Evolutionary conservation across 2,888 invertebrate genomes (phyloP), one percentile per base, ranked within the genome.

Genomic region (Margaritifera margaritifera): DNA sequence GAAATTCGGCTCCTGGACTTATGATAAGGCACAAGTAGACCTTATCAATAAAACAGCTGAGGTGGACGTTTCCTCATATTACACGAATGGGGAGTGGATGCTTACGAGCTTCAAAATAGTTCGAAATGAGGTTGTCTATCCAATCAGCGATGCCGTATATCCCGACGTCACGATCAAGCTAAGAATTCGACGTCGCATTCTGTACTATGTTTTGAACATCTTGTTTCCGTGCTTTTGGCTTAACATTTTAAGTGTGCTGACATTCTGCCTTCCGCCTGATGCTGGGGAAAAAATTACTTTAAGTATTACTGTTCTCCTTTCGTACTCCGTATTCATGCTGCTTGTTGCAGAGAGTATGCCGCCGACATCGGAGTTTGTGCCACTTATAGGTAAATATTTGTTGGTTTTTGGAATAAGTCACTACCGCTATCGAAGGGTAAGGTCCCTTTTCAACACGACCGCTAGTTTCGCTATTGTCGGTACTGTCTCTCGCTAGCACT

Each of bases 281-380:
- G 86, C 89, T 15, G 90, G 90, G 42, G 91, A 91, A 80, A 91
- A 91, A 81, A 90, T 91, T 54, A 89, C 90, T 0, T 75, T 59
- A 69, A 90, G 90, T 55, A 90, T 91, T 72, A 91, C 91, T 0
- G 90, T 90, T 2, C 84, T 90, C 6, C 79, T 91, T 67, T 90
- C 91, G 5, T 90, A 91, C 84, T 89, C 90, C 50, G 90, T 91
- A 71, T 87, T 91, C 74, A 89, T 91, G 90, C 80, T 91, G 68
- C 88, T 91, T 75, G 89, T 91, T 11, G 90, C 90, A 1, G 91
- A 91, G 75, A 90, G 89, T 69, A 91, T 91, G 90, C 91, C 91
- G 1, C 90, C 90, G 4, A 91, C 91, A 1, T 90, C 90, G 6
- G 91, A 91, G 64, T 90, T 90, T 80, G 90, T 91, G 57, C 91